Evolutionary conservation across 2,797 vertebrate genomes (phyloP), one percentile per base, ranked within the genome.

Genomic region (Dendrocincla fuliginosa): DNA sequence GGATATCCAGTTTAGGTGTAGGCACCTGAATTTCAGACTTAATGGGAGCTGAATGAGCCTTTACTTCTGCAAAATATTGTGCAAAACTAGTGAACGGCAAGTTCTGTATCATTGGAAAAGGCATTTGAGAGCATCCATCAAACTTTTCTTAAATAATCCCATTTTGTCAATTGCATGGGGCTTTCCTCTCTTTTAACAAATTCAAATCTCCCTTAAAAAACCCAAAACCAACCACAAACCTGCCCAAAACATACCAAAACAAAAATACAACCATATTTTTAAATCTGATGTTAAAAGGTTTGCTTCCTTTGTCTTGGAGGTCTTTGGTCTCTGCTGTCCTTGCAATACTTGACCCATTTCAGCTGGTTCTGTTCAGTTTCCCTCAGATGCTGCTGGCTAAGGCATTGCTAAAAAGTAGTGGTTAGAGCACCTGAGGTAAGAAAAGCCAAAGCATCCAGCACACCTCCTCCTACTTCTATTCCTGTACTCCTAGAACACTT

Each of bases 171-270:
- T 39, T 79, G 59, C 42, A 11, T 32, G 24, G 16, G 6, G 4
- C 30, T 90, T 92, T 84, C 28, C 16, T 76, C 27, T 46, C 11
- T 64, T 70, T 49, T 59, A 46, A 30, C 2, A 4, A 63, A 76
- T 59, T 81, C 13, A 65, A 57, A 50, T 71, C 13, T 76, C 14
- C 17, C 47, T 65, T 35, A 32, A 73, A 77, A 46, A 42, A 11
- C 0, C 0, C 4, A 17, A 65, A 37, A 30, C 3, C 6, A 14
- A 14, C 3, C 8, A 24, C 13, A 19, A 27, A 2, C 1, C 4
- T 10, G 18, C 5, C 1, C 2, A 10, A 65, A 33, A 6, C 24
- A 41, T 46, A 64, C 4, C 16, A 41, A 84, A 73, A 9, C 9
- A 52, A 78, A 71, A 87, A 19, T 25, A 44, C 35, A 67, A 22